Base-by-base conservation (phyloP, 2,888 invertebrate genomes). In the Gryllus longicercus region DNA sequence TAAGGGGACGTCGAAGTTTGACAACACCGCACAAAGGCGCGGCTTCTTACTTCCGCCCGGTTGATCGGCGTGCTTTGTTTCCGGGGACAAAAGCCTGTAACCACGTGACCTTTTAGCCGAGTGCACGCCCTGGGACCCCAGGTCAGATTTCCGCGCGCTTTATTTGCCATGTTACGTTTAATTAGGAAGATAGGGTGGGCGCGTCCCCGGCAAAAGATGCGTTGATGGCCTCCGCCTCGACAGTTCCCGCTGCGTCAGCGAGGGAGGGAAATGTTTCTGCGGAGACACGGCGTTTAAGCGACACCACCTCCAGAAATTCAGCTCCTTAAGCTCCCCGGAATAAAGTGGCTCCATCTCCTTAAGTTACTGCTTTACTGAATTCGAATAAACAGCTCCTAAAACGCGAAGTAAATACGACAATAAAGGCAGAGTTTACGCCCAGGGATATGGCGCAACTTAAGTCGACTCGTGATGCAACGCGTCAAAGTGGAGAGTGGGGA, bases 361-460 rank as follows among this genome's bases (percentile, higher is more conserved):
- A 38, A 38, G 38, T 38, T 38, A 63, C 16, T 63, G 63, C 63
- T 63, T 63, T n/a, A 63, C 63, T 18, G 63, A n/a, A 63, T 63
- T 63, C 63, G n/a, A 63, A 63, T 63, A 63, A 63, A 63, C 63
- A 63, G 63, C 16, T 63, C 63, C n/a, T 63, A 63, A 63, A 63
- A 63, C 63, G n/a, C 63, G 63, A 63, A 63, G 14, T 14, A 63
- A 63, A 63, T 63, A 14, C 63, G 63, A 63, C 63, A 63, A n/a
- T 63, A 63, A 63, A 63, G 16, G 5, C 38, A 8, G 8, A 63
- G 63, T 63, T 63, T 63, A 63, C 38, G 38, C 38, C 8, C 38
- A 8, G 38, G 38, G 38, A 38, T 38, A 38, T 38, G 38, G 38
- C 38, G 38, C 8, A 38, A 38, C 38, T 38, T 38, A 38, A 38